Percentiles rank a stretch among this genome's conserved stretches.
Evolutionary conservation across 2,888 invertebrate genomes (phyloP).

Genomic region (Pyrochroa serraticornis): DNA sequence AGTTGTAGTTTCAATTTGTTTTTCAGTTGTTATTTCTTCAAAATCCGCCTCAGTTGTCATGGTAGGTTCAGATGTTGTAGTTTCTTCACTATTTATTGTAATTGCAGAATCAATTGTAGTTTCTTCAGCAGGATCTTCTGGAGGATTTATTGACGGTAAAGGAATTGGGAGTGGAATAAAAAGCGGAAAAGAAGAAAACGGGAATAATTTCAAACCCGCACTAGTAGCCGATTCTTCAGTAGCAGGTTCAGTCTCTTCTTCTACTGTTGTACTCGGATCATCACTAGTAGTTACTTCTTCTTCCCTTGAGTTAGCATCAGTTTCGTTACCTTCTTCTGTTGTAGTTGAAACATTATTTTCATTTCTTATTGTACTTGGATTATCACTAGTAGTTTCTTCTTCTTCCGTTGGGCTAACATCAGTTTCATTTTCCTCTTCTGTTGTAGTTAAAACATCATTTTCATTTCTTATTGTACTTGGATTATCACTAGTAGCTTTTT

Average conservation of each 20-base stretch:
- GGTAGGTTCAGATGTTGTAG: neutral
- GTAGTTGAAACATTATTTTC: conserved; percentile 4
- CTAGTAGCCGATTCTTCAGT: neutral
- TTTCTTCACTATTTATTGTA: neutral
- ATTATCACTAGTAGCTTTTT: no score
- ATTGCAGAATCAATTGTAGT: no score
- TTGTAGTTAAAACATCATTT: neutral
- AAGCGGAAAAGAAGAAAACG: no score
- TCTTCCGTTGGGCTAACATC: no score
- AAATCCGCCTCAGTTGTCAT: no score
- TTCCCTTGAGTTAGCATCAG: neutral
- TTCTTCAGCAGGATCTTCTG: no score
- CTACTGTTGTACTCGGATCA: neutral
- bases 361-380: no score
- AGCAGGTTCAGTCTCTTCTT: neutral
- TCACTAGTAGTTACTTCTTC: neutral
- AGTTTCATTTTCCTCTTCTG: neutral
- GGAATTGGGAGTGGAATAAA: no score
- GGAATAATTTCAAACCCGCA: no score
- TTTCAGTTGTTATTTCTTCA: neutral
- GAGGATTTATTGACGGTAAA: no score
- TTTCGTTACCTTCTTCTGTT: neutral
- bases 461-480: neutral
- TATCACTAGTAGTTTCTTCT: no score
- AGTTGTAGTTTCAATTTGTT: neutral